A percentile compares a stretch with the other conserved stretches of the same genome.
These are phyloP conservation scores for Bufotes viridis DNA, from an alignment of 2,797 vertebrate species.

Conservation along the genomic window DNA sequence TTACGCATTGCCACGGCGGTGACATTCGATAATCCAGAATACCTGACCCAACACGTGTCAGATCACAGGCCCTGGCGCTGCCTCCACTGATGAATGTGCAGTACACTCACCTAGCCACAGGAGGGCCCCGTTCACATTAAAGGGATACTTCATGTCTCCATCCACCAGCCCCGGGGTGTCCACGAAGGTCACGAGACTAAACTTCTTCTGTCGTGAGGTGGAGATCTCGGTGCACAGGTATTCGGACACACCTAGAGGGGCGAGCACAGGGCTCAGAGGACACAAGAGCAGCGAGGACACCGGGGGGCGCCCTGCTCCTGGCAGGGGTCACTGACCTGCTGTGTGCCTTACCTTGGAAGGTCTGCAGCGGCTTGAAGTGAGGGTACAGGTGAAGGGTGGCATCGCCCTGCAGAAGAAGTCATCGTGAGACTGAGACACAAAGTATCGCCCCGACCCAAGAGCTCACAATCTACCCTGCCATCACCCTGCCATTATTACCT, in stretches of 20 bases:
- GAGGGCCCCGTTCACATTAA: conserved; percentile 84
- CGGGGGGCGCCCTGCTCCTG: too few relatives aligned
- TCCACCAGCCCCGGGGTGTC: conserved; percentile 86
- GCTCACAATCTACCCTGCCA: too few relatives aligned
- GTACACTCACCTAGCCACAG: conserved; percentile 80
- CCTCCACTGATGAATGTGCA: not conserved
- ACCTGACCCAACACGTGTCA: too few relatives aligned
- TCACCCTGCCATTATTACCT: too few relatives aligned
- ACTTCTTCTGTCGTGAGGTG: conserved; percentile 85
- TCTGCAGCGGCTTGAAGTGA: conserved; percentile 84
- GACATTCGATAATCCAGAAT: too few relatives aligned
- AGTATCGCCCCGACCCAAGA: too few relatives aligned
- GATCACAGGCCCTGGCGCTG: not conserved
- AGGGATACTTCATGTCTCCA: conserved; percentile 89
- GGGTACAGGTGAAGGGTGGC: conserved; percentile 88
- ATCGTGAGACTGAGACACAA: not conserved
- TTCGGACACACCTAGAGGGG: conserved; percentile 80
- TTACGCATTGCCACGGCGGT: too few relatives aligned
- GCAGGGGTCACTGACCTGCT: too few relatives aligned
- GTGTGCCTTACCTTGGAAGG: conserved; percentile 80
- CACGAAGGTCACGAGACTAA: conserved; percentile 85
- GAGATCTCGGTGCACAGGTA: conserved; percentile 86
- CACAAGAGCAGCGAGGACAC: not conserved
- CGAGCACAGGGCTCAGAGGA: not conserved
- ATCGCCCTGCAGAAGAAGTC: conserved; percentile 76